phyloP scores from a whole-genome alignment of 2,888 invertebrate genomes.

The Quadroppia sp. region DNA sequence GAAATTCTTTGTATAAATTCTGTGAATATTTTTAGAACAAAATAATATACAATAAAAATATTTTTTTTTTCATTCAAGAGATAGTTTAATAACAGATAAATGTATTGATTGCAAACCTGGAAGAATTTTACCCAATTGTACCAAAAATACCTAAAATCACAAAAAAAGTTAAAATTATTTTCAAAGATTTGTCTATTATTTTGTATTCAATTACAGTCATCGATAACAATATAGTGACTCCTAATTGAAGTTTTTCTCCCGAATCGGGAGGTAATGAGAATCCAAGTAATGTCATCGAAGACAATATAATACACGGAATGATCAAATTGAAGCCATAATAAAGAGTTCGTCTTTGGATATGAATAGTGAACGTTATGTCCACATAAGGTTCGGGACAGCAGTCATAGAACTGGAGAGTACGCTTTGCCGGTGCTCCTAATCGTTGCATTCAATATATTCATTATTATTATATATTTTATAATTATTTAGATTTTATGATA shows the following conservation, averaged over 20 bases:
- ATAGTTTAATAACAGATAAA: too few relatives aligned
- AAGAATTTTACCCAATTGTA: constrained; percentile 95
- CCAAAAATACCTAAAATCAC: constrained; percentile 67
- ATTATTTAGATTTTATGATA: too few relatives aligned
- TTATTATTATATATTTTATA: not conserved
- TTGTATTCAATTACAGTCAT: constrained; percentile 63
- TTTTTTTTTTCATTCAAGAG: too few relatives aligned
- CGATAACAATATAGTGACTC: constrained; percentile 93
- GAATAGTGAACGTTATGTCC: constrained; percentile 94
- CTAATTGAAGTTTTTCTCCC: constrained; percentile 96
- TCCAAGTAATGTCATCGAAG: constrained; percentile 92
- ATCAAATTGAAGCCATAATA: constrained; percentile 99
- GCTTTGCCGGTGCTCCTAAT: constrained; percentile 81
- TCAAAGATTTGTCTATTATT: not conserved
- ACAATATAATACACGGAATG: constrained; percentile 97
- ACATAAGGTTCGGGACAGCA: constrained; percentile 90
- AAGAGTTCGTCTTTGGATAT: constrained; percentile 90
- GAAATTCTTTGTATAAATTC: too few relatives aligned
- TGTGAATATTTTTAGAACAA: too few relatives aligned
- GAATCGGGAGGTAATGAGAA: constrained; percentile 98
- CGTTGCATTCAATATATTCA: not conserved
- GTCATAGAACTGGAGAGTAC: constrained; percentile 83
- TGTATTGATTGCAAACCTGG: constrained; percentile 57
- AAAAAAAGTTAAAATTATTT: not conserved
- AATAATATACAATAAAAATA: too few relatives aligned